Conservation (phyloP, 1,140 invertebrate genomes). For the Calycopis cecrops region DNA sequence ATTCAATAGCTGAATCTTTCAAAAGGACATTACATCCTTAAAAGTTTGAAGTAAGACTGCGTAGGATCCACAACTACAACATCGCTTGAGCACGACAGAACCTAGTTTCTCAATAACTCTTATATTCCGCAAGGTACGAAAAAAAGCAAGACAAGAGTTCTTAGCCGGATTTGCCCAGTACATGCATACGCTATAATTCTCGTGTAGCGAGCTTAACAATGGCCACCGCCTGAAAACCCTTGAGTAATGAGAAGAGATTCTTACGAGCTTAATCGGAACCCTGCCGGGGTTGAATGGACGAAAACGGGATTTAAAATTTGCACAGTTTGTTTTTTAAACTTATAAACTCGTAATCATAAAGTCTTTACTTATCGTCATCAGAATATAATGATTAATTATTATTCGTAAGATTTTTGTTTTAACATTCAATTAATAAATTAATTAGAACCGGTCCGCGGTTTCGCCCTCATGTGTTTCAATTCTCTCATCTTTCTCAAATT, state of each 20-base stretch:
- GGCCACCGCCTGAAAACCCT: background rate
- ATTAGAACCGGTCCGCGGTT: too few relatives aligned
- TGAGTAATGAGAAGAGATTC: conserved; percentile 1
- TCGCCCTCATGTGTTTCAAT: too few relatives aligned
- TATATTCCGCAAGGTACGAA: background rate
- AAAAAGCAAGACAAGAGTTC: conserved; percentile 6
- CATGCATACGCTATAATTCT: background rate
- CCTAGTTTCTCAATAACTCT: conserved; percentile 11
- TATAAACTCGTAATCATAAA: too few relatives aligned
- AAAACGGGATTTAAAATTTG: conserved; percentile 11
- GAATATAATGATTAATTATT: too few relatives aligned
- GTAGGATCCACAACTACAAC: background rate
- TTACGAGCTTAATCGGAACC: conserved; percentile 10
- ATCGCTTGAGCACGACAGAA: background rate
- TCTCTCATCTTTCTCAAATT: too few relatives aligned
- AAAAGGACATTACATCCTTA: too few relatives aligned
- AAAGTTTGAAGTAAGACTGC: too few relatives aligned
- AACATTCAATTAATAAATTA: too few relatives aligned
- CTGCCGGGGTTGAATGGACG: background rate
- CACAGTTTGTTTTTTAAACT: background rate
- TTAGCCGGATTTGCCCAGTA: conserved; percentile 5
- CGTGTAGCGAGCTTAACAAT: background rate
- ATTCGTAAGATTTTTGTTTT: too few relatives aligned
- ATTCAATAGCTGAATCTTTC: too few relatives aligned
- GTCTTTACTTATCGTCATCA: too few relatives aligned